phyloP scores from a whole-genome alignment of 1,140 invertebrate species.

The Euglossa dilemma region DNA sequence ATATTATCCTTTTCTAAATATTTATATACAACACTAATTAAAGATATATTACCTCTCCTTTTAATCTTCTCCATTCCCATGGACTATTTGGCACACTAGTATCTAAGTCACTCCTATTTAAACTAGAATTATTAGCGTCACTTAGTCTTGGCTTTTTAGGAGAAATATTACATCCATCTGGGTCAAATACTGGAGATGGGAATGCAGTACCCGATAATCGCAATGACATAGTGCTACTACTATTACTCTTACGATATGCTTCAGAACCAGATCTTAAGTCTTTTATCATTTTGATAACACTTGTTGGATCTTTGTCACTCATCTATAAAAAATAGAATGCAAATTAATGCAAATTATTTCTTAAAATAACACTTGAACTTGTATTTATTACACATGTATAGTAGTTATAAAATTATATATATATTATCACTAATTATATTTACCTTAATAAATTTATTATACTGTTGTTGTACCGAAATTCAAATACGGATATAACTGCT shows the following conservation, averaged over 20 bases:
- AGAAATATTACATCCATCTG: slow-evolving; percentile 31
- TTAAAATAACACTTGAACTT: neutral
- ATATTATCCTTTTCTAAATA: neutral
- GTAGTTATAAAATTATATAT: neutral
- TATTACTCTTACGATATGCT: slow-evolving; percentile 58
- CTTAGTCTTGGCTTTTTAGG: slow-evolving; percentile 64
- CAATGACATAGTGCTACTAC: slow-evolving; percentile 25
- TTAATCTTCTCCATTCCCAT: slow-evolving; percentile 75
- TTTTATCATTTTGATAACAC: slow-evolving; percentile 72
- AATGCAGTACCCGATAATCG: slow-evolving; percentile 51
- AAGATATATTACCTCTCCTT: slow-evolving; percentile 61
- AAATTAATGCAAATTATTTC: neutral
- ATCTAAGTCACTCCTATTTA: slow-evolving; percentile 47
- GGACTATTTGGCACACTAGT: slow-evolving; percentile 62
- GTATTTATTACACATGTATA: neutral
- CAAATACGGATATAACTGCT: neutral
- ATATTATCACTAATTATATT: neutral
- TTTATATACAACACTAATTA: neutral
- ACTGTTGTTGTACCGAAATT: neutral
- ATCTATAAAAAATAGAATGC: slow-evolving; percentile 53
- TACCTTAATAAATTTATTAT: neutral
- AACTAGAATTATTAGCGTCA: slow-evolving; percentile 44
- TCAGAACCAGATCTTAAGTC: slow-evolving; percentile 66
- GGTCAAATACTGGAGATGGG: slow-evolving; percentile 13
- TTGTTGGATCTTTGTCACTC: slow-evolving; percentile 69